Base-by-base conservation (phyloP, 2,113 vertebrate genomes). In the Nycticebus coucang region DNA sequence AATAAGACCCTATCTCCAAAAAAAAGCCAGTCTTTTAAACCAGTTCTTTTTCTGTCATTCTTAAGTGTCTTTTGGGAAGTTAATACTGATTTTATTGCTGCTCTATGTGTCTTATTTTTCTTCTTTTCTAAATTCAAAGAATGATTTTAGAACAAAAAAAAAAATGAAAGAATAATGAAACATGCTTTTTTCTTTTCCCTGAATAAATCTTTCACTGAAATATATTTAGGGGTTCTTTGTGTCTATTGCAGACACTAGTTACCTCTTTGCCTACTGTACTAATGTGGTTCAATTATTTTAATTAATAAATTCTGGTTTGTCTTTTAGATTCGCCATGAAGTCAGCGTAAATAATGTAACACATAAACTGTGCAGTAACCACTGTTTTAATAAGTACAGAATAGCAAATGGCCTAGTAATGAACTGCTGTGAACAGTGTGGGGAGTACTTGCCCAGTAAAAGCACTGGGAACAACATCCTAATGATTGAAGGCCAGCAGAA, bases 341-440 rank as follows among this genome's bases (percentile, higher is more conserved):
- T 99, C 97, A 99, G 99, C 98, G 99, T 99, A 98, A 99, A 99
- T 98, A 99, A 99, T 91, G 99, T 99, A 98, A 99, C 99, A 91
- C 99, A 99, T 90, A 99, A 99, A 97, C 99, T 99, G 93, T 99
- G 99, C 98, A 99, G 99, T 97, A 99, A 99, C 93, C 97, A 99
- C 21, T 99, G 99, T 98, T 99, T 99, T 98, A 99, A 99, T 98
- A 99, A 99, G 94, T 99, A 99, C 98, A 99, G 99, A 95, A 98
- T 99, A 98, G 99, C 99, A 93, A 99, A 99, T 97, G 99, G 99
- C 77, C 98, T 99, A 96, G 98, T 99, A 98, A 99, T 99, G 99
- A 99, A 99, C 98, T 99, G 99, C 98, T 99, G 99, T 96, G 99
- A 99, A 97, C 99, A 99, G 37, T 99, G 99, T 89, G 99, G 99